A percentile compares a stretch with the other conserved stretches of the same genome.
Evolutionary conservation across 2,797 vertebrate genomes (phyloP).

Genomic region (Premnoplex brunnescens): DNA sequence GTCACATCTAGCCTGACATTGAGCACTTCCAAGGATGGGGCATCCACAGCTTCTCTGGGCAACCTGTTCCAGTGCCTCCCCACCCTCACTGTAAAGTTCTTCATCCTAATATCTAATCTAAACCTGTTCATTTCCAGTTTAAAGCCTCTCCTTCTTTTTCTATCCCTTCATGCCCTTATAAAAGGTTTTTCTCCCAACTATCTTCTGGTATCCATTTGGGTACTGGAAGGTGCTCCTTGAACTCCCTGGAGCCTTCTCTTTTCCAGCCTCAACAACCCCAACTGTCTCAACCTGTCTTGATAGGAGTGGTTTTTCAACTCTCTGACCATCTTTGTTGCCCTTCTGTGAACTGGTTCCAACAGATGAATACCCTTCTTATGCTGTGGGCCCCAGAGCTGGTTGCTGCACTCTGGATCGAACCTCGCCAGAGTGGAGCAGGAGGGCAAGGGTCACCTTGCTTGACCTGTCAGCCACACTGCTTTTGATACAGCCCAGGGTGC

Average conservation of each 20-base stretch:
- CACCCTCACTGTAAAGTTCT: neutral
- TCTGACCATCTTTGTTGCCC: neutral
- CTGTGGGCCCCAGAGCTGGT: neutral
- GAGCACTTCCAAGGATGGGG: neutral
- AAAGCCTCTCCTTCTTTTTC: neutral
- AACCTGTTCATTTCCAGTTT: neutral
- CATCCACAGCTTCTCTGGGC: neutral
- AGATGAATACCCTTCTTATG: neutral
- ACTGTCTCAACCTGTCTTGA: neutral
- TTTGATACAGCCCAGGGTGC: neutral
- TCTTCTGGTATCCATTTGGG: neutral
- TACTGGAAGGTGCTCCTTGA: neutral
- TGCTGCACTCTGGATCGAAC: neutral
- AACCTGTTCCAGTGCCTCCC: neutral
- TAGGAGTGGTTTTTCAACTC: neutral
- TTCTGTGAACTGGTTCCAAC: neutral
- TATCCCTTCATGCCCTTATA: neutral
- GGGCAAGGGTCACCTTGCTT: neutral
- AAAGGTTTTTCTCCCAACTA: neutral
- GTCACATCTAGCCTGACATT: neutral
- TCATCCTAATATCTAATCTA: neutral
- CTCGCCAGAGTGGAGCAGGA: neutral
- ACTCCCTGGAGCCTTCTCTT: neutral
- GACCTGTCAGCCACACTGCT: rapidly evolving
- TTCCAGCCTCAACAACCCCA: neutral